Conservation (phyloP, 2,888 invertebrate genomes). For the Clostera curtula region DNA sequence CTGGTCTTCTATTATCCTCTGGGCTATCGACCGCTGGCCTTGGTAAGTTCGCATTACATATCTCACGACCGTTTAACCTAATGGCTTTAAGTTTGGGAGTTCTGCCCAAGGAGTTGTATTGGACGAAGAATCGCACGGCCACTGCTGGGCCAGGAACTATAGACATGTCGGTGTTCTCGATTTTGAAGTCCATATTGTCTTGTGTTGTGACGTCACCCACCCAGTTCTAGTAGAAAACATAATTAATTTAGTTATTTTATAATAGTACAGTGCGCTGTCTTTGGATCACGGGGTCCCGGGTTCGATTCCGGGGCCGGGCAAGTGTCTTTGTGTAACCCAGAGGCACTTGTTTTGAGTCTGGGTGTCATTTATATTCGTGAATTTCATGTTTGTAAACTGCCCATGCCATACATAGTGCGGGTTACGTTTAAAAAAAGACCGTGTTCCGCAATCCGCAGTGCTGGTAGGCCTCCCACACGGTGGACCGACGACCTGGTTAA, state of each 20-base stretch:
- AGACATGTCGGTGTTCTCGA: slow-evolving; percentile 73
- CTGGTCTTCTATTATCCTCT: slow-evolving; percentile 14
- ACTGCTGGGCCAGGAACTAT: slow-evolving; percentile 73
- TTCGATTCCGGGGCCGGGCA: no score
- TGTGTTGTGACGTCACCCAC: slow-evolving; percentile 74
- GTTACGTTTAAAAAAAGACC: no score
- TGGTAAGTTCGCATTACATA: slow-evolving; percentile 65
- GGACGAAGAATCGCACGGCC: slow-evolving; percentile 75
- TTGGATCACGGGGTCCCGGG: no score
- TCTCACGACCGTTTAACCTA: slow-evolving; percentile 73
- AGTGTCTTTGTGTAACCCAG: no score
- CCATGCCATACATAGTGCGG: no score
- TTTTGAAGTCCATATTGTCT: slow-evolving; percentile 75
- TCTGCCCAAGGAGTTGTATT: slow-evolving; percentile 64
- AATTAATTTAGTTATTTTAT: not conserved
- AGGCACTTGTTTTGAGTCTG: no score
- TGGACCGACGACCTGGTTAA: no score
- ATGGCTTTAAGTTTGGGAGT: slow-evolving; percentile 68
- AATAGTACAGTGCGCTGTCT: no score
- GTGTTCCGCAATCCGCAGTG: no score
- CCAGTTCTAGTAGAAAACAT: slow-evolving; percentile 64
- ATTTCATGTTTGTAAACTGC: no score
- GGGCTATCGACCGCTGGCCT: slow-evolving; percentile 35
- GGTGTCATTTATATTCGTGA: no score
- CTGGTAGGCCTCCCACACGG: no score